phyloP scores from a whole-genome alignment of 2,113 vertebrate species.

The Hydrochoerus hydrochaeris region DNA sequence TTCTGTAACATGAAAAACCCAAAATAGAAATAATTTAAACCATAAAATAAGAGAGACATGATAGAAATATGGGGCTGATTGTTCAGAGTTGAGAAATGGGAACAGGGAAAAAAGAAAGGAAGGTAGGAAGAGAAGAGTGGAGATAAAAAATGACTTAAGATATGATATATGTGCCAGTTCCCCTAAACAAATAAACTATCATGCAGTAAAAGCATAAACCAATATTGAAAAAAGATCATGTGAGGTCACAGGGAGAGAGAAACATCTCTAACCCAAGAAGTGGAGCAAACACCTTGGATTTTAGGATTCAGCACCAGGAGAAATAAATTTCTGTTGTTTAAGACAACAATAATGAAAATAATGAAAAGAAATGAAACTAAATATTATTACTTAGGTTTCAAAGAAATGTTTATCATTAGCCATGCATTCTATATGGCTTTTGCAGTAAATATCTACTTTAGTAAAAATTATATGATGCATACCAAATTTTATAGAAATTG shows the following conservation, averaged over 20 bases:
- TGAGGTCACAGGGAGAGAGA: not conserved
- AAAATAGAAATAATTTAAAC: not conserved
- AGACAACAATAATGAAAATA: not conserved
- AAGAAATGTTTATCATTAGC: not conserved
- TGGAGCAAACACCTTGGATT: not conserved
- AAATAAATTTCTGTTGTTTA: not conserved
- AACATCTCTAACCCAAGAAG: not conserved
- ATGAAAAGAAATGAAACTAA: not conserved
- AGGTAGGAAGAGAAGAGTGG: not conserved
- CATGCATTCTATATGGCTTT: not conserved
- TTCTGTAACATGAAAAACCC: not conserved
- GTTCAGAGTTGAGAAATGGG: not conserved
- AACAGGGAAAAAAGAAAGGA: not conserved
- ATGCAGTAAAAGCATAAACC: no score
- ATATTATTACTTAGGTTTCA: not conserved
- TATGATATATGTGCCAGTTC: not conserved
- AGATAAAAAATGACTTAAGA: not conserved
- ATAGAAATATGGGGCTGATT: not conserved
- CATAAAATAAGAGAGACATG: not conserved
- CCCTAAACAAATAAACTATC: not conserved
- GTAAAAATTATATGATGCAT: not conserved
- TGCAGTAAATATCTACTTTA: not conserved
- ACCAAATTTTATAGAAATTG: not conserved
- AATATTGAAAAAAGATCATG: not conserved
- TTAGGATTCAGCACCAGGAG: not conserved